A percentile compares a stretch with the other conserved stretches of the same genome.
These are phyloP conservation scores for Aelia acuminata DNA, from an alignment of 2,888 invertebrate genomes.

Conservation along the genomic window DNA sequence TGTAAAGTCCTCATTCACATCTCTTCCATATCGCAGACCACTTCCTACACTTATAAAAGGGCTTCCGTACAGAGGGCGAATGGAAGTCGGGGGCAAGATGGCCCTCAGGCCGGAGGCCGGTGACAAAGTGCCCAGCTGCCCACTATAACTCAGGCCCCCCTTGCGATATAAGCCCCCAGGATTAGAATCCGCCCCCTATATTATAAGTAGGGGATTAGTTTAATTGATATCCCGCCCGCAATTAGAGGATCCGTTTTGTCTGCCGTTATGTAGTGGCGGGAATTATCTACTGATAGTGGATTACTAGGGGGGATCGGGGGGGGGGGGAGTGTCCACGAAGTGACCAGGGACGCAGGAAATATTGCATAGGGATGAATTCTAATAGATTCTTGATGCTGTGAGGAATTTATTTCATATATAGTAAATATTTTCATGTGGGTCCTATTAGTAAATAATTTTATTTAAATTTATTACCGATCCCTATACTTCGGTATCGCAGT, in stretches of 20 bases:
- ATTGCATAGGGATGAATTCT: not conserved
- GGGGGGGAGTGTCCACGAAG: not conserved
- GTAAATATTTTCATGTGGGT: too few relatives aligned
- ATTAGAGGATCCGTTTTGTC: conserved; percentile 47
- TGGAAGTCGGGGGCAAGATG: not conserved
- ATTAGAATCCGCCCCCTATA: conserved; percentile 51
- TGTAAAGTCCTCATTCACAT: not conserved
- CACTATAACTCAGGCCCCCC: conserved; percentile 34
- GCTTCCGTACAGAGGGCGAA: not conserved
- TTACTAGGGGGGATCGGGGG: conserved; percentile 7
- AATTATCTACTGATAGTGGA: conserved; percentile 25
- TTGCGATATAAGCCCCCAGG: conserved; percentile 47
- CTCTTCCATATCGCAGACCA: not conserved
- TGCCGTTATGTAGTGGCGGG: conserved; percentile 44
- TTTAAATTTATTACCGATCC: too few relatives aligned
- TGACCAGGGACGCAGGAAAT: not conserved
- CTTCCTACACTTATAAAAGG: not conserved
- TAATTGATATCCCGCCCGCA: conserved; percentile 46
- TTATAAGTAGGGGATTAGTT: conserved; percentile 51
- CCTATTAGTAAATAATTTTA: too few relatives aligned
- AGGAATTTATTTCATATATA: too few relatives aligned
- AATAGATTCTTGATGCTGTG: not conserved
- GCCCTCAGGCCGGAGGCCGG: not conserved
- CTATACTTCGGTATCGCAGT: too few relatives aligned
- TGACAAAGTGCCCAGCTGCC: conserved; percentile 44